Conservation (phyloP, 2,888 invertebrate genomes). For the Aphrophora alni region DNA sequence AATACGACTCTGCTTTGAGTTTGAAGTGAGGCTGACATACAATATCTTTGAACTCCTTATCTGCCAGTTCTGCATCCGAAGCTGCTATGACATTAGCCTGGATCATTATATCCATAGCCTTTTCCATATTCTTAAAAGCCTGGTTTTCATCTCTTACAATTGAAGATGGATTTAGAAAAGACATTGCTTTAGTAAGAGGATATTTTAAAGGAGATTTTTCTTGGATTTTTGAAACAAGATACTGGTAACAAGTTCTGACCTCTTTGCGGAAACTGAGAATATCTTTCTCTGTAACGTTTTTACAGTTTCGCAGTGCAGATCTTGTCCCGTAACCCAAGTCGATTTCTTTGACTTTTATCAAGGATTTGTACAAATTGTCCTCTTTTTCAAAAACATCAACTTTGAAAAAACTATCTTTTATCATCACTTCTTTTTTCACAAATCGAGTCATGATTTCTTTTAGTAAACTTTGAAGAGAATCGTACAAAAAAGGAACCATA, state of each 20-base stretch:
- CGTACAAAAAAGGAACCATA: background rate
- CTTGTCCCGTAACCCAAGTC: too few relatives aligned
- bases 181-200: slow-evolving; percentile 2
- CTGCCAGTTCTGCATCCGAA: slow-evolving; percentile 12
- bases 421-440: slow-evolving; percentile 11
- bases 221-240: too few relatives aligned
- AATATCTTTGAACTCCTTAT: slow-evolving; percentile 6
- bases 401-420: too few relatives aligned
- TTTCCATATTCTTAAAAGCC: background rate
- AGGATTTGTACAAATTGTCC: too few relatives aligned
- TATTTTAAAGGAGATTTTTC: slow-evolving; percentile 23
- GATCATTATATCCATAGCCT: background rate
- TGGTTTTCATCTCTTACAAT: background rate
- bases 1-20: background rate
- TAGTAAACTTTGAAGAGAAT: background rate
- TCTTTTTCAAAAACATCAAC: slow-evolving; percentile 8
- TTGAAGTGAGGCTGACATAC: background rate
- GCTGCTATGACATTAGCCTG: background rate
- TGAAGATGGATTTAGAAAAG: slow-evolving; percentile 15
- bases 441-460: background rate
- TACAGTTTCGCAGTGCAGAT: background rate
- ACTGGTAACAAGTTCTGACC: background rate
- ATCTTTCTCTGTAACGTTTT: background rate
- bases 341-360: background rate
- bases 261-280: too few relatives aligned